Percentiles rank a stretch among this genome's conserved stretches.
Conservation (phyloP, 2,888 invertebrate species). For the Epistrophella euchroma region DNA sequence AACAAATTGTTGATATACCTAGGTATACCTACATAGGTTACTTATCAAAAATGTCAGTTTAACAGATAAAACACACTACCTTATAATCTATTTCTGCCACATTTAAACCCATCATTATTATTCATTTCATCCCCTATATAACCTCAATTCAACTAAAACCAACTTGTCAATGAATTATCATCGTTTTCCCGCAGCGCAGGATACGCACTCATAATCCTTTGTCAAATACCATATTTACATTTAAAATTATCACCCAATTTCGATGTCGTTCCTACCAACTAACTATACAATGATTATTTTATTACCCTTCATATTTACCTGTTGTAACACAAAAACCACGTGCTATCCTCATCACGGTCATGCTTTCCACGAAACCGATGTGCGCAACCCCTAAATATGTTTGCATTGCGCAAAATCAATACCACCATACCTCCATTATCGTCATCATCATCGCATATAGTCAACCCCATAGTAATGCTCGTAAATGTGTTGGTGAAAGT, state of each 20-base stretch:
- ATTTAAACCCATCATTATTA: neutral
- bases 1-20: too few species aligned
- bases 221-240: slow-evolving; percentile 69
- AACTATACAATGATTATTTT: slow-evolving; percentile 59
- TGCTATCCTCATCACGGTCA: slow-evolving; percentile 56
- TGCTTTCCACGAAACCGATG: slow-evolving; percentile 40
- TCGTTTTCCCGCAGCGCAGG: slow-evolving; percentile 31
- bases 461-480: neutral
- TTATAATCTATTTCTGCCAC: neutral
- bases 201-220: slow-evolving; percentile 62
- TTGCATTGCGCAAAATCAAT: slow-evolving; percentile 57
- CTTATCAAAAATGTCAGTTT: neutral
- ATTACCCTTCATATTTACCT: slow-evolving; percentile 69
- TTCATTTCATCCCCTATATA: slow-evolving; percentile 17
- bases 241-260: slow-evolving; percentile 70
- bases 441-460: neutral
- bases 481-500: slow-evolving; percentile 26
- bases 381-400: slow-evolving; percentile 50
- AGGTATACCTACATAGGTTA: too few species aligned
- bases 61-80: neutral
- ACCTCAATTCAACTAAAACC: slow-evolving; percentile 1
- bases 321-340: slow-evolving; percentile 68
- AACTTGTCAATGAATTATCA: slow-evolving; percentile 40
- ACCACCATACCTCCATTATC: slow-evolving; percentile 4
- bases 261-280: slow-evolving; percentile 28